Evolutionary conservation across 2,113 vertebrate species (phyloP).

Genomic region (Malurus elegans): DNA sequence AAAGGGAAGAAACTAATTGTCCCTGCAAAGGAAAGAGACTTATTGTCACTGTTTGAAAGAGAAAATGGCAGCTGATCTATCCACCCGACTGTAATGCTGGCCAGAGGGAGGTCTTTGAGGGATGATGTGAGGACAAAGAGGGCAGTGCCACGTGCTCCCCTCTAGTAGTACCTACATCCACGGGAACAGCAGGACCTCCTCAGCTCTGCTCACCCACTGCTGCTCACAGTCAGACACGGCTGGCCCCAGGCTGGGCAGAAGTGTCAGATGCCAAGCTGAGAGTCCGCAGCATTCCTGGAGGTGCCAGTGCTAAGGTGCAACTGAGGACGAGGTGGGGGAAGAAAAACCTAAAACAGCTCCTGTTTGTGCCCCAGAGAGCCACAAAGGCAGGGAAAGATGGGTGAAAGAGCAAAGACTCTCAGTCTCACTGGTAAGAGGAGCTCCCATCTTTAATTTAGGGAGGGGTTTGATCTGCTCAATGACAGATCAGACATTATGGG

Average conservation of each 20-base stretch:
- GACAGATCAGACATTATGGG: background rate
- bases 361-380: background rate
- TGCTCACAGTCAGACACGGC: background rate
- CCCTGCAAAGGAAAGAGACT: background rate
- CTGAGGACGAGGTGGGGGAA: background rate
- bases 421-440: background rate
- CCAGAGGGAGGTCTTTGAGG: background rate
- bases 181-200: background rate
- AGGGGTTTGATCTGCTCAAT: background rate
- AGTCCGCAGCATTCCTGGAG: background rate
- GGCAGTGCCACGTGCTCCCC: background rate
- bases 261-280: background rate
- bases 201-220: background rate
- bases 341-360: background rate
- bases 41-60: background rate
- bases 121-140: background rate
- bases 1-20: conserved; percentile 41
- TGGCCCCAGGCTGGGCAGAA: background rate
- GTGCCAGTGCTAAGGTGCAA: background rate
- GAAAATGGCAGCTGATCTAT: conserved; percentile 23
- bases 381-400: background rate
- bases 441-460: background rate
- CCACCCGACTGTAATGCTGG: background rate
- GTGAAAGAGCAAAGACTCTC: background rate
- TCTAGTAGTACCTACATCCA: background rate